phyloP scores from a whole-genome alignment of 1,140 invertebrate species.

The Dendrolimus punctatus region DNA sequence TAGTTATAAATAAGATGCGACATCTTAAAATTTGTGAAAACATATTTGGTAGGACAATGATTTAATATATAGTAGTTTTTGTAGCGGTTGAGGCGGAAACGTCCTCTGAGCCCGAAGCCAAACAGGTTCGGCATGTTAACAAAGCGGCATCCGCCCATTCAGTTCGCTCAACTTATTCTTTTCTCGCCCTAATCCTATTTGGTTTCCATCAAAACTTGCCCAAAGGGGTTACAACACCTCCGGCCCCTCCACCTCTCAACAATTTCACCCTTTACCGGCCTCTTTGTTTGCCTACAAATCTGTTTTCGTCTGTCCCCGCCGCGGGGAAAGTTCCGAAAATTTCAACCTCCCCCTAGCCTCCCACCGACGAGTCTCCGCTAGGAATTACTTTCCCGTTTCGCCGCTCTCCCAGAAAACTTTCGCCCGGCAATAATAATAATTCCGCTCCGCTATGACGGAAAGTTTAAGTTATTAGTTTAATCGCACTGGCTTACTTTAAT shows the following conservation, averaged over 20 bases:
- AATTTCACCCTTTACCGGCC: constrained; percentile 6
- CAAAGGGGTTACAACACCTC: constrained; percentile 37
- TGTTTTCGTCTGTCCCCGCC: constrained; percentile 53
- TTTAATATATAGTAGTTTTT: neutral
- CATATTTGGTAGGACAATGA: no score
- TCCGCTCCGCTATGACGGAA: constrained; percentile 54
- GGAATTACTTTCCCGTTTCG: constrained; percentile 62
- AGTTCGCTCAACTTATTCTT: constrained; percentile 51
- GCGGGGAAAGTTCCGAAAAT: constrained; percentile 42
- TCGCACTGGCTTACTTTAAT: constrained; percentile 57
- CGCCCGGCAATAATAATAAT: constrained; percentile 59
- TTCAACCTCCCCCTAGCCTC: constrained; percentile 20
- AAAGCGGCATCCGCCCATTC: constrained; percentile 34
- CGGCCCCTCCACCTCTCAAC: neutral
- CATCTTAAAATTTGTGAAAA: no score
- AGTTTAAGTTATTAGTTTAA: constrained; percentile 70
- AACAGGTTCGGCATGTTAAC: constrained; percentile 19
- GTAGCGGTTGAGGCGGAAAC: no score
- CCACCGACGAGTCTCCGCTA: constrained; percentile 11
- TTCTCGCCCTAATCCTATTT: constrained; percentile 62
- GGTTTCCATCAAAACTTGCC: constrained; percentile 65
- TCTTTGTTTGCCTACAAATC: constrained; percentile 58
- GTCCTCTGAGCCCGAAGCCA: neutral
- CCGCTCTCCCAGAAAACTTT: constrained; percentile 36
- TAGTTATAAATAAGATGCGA: no score